Conservation (phyloP, 2,797 vertebrate genomes). For the Helarctos malayanus region DNA sequence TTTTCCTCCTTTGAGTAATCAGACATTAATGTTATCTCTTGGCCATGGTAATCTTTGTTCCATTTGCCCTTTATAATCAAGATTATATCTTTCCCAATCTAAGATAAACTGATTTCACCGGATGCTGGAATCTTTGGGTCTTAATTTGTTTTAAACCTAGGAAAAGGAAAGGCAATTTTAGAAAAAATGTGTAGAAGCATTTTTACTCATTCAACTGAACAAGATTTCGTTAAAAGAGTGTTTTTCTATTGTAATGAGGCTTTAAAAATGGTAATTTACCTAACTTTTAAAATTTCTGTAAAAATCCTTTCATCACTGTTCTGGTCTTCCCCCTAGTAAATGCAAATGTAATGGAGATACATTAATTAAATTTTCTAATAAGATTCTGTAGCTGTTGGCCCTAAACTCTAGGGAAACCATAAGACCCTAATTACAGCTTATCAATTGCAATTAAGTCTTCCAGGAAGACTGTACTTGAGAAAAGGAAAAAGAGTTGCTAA, state of each 20-base stretch:
- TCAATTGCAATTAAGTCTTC: slow-evolving; percentile 80
- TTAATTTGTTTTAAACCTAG: slow-evolving; percentile 64
- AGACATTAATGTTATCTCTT: not conserved
- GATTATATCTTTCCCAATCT: slow-evolving; percentile 20
- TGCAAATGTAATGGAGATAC: slow-evolving; percentile 72
- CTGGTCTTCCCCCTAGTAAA: slow-evolving; percentile 54
- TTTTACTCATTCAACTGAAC: slow-evolving; percentile 62
- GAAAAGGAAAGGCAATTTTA: not conserved
- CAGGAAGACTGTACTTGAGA: slow-evolving; percentile 75
- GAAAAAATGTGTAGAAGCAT: not conserved
- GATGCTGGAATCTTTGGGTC: not conserved
- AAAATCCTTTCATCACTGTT: slow-evolving; percentile 55
- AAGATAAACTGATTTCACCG: slow-evolving; percentile 27
- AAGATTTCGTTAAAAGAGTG: slow-evolving; percentile 31
- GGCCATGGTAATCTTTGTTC: slow-evolving; percentile 11
- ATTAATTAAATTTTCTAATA: slow-evolving; percentile 86
- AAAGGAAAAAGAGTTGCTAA: slow-evolving; percentile 71
- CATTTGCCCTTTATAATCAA: slow-evolving; percentile 17
- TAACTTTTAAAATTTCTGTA: slow-evolving; percentile 39
- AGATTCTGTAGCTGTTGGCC: slow-evolving; percentile 76
- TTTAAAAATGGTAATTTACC: slow-evolving; percentile 52
- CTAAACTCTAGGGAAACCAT: slow-evolving; percentile 79
- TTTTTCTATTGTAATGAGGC: slow-evolving; percentile 67
- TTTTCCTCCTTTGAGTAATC: not conserved
- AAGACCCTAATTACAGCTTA: slow-evolving; percentile 79